A percentile compares a stretch with the other conserved stretches of the same genome.
phyloP scores from a whole-genome alignment of 2,888 invertebrate species.

The Sicus ferrugineus region DNA sequence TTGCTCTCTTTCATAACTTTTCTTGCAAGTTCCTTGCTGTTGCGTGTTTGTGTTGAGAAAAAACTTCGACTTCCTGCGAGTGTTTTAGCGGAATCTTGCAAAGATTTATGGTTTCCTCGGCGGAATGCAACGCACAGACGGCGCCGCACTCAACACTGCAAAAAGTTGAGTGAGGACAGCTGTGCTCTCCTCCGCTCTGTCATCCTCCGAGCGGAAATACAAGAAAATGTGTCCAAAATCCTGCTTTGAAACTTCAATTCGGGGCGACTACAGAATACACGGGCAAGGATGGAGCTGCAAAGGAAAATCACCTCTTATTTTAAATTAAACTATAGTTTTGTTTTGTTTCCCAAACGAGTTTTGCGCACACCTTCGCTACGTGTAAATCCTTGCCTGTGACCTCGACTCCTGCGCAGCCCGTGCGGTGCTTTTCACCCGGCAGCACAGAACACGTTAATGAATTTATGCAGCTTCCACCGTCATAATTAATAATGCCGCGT shows the following conservation, averaged over 20 bases:
- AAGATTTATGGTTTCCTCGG: neutral
- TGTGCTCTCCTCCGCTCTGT: neutral
- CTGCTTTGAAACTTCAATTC: too few species aligned
- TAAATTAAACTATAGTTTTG: too few species aligned
- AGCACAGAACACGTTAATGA: neutral
- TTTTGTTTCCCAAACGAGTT: too few species aligned
- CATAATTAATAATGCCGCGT: slow-evolving; percentile 21
- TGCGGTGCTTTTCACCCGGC: too few species aligned
- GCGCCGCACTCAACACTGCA: neutral
- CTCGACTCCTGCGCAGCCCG: too few species aligned
- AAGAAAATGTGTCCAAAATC: neutral
- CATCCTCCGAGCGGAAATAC: neutral
- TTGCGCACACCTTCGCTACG: too few species aligned
- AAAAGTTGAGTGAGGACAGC: neutral
- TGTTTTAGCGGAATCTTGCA: neutral
- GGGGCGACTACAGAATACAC: too few species aligned
- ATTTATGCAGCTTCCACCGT: slow-evolving; percentile 16
- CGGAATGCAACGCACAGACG: neutral
- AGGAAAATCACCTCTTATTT: too few species aligned
- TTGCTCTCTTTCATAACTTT: slow-evolving; percentile 1
- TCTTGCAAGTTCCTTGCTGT: neutral
- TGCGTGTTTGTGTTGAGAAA: neutral
- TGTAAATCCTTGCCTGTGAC: too few species aligned
- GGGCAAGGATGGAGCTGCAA: too few species aligned
- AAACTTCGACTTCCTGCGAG: neutral